Base-by-base conservation (phyloP, 2,113 vertebrate genomes). In the Coptodon rendalli region DNA sequence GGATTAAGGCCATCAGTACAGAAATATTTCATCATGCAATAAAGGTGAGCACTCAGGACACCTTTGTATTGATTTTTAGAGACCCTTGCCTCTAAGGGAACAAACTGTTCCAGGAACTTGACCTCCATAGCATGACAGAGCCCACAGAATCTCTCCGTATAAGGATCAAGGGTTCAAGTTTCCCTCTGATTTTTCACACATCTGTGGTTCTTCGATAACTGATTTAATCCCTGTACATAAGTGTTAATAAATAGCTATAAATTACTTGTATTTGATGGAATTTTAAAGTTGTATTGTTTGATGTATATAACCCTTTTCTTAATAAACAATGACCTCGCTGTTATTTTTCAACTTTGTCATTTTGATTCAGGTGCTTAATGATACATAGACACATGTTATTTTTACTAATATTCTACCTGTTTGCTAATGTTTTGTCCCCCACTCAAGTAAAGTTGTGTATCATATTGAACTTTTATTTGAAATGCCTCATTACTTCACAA, bases 401-500 rank as follows among this genome's bases (percentile, higher is more conserved):
- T 61, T 63, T 50, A 12, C 48, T 83, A 43, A 73, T 57, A 71
- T 43, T 82, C 57, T 52, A 4, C 16, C 13, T 82, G 71, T 34
- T 50, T 63, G 34, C 85, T 76, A 53, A 73, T 52, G 19, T 80
- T 88, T 40, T 57, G n/a, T 81, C 17, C 19, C 76, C 81, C 61
- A 29, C 83, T 87, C 9, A 88, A 85, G 61, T 50, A 31, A 84
- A n/a, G 24, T 68, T 36, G 10, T 80, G 19, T 76, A 52, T 87
- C 82, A 82, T 19, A 31, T 57, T 57, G 13, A 82, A 27, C 36
- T 80, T 13, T 84, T 80, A 82, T 83, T 71, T 57, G 24, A 66
- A 87, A 89, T 76, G 54, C 80, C 71, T 87, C 24, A 90, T 90
- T 80, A 82, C 57, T 89, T 86, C 34, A 54, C 52, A 73, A 81